Evolutionary conservation across 2,888 invertebrate species (phyloP), one percentile per base, ranked within the genome.

Genomic region (Zygaena filipendulae): DNA sequence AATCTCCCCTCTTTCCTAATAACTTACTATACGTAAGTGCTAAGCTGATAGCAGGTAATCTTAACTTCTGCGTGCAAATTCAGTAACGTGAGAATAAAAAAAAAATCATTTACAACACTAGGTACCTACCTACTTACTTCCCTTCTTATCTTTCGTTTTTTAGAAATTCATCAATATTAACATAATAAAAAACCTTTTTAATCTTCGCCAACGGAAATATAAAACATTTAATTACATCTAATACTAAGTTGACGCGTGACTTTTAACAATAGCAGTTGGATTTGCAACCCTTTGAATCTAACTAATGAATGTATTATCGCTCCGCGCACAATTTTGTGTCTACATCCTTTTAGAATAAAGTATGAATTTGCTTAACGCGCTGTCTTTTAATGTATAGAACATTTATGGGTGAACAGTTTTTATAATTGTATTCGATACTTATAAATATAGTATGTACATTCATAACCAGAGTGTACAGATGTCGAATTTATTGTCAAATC

Each of bases 261-360:
- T 64, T 49, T 63, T 55, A 60, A 77, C 75, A 75, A 75, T 74
- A 69, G 61, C 55, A 60, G 42, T 61, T 59, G 72, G 77, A 77
- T 79, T 77, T 77, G 77, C 75, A 77, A 79, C 77, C 77, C 77
- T 75, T 79, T 77, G 60, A 69, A 62, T 59, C 57, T 48, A 59
- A 49, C 63, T 74, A 72, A 71, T 72, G 72, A 74, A 71, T n/a
- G n/a, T n/a, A n/a, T n/a, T n/a, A n/a, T 67, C 59, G 51, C 33
- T 20, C 5, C 31, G 22, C 30, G 19, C 9, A 20, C 33, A 52
- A 24, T 41, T 34, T 38, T 32, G 38, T 47, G 57, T 50, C 43
- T 63, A 55, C 12, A 0, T n/a, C 0, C 0, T 1, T 10, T 6
- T 4, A 3, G 0, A 2, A 38, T 59, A 56, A 30, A 41, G 58